These are phyloP conservation scores for Parazoanthus atlanticus DNA, from an alignment of 92 coral and sea anemone species.

Conservation along the genomic window DNA sequence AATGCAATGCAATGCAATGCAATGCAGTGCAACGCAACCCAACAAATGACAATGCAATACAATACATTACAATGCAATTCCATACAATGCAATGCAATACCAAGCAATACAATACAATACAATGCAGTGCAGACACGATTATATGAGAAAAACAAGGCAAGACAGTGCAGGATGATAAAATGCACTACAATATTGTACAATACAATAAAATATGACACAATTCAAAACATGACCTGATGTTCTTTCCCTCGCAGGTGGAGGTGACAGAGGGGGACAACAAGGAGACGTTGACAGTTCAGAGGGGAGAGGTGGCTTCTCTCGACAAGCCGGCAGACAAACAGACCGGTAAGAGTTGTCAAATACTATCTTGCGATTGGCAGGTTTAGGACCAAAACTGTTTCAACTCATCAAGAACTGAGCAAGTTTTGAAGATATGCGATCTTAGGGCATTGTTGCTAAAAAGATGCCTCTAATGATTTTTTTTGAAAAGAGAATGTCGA, in stretches of 20 bases:
- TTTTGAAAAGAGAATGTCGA: background rate
- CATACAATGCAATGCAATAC: background rate
- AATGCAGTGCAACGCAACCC: no score
- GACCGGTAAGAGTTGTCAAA: background rate
- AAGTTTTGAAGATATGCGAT: no score
- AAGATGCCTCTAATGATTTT: background rate
- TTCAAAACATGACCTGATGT: background rate
- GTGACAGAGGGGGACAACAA: conserved; percentile 33
- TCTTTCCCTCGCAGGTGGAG: conserved; percentile 18
- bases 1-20: no score
- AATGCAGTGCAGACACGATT: no score
- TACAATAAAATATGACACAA: background rate
- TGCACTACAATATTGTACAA: background rate
- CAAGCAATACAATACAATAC: no score
- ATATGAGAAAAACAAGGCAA: no score
- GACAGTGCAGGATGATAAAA: background rate
- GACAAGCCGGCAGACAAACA: conserved; percentile 19
- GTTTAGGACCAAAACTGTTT: background rate
- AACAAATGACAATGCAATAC: no score
- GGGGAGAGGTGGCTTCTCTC: conserved; percentile 35
- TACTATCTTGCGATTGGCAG: background rate
- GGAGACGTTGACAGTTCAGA: conserved; percentile 28
- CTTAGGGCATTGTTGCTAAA: no score
- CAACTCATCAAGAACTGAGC: background rate
- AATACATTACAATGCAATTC: no score